These are phyloP conservation scores for Mythimna albipuncta DNA, from an alignment of 2,888 invertebrate genomes.

Conservation along the genomic window DNA sequence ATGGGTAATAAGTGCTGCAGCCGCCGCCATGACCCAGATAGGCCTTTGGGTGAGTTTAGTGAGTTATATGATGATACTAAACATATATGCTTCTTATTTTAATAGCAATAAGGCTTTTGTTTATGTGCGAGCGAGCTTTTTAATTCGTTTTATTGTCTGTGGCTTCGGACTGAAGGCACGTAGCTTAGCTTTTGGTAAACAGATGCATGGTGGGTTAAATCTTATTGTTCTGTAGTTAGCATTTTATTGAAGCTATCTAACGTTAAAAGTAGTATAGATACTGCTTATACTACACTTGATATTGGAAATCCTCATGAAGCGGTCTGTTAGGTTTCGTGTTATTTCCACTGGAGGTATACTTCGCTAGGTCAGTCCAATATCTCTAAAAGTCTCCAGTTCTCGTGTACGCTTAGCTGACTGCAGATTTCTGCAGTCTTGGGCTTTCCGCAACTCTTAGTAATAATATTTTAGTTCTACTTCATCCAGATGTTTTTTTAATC, in stretches of 20 bases:
- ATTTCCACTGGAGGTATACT: background rate
- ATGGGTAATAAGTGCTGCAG: slow-evolving; percentile 98
- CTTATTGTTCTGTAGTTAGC: no score
- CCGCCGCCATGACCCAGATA: slow-evolving; percentile 94
- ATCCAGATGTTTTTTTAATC: background rate
- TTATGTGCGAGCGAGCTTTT: background rate
- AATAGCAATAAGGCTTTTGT: slow-evolving; percentile 6
- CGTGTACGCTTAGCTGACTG: background rate
- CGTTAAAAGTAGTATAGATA: no score
- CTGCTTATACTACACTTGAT: no score
- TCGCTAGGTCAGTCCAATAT: background rate
- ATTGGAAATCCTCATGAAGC: no score
- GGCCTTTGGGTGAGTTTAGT: slow-evolving; percentile 90
- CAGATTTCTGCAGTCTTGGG: background rate
- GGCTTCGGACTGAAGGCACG: background rate
- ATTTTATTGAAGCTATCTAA: no score
- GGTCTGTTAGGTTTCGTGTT: no score
- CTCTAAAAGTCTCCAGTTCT: background rate
- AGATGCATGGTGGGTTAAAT: no score
- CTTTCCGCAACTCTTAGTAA: background rate
- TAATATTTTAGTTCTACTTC: background rate
- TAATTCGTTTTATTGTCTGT: background rate
- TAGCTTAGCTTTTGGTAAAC: background rate
- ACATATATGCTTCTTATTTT: slow-evolving; percentile 22
- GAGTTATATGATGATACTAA: slow-evolving; percentile 42